Conservation (phyloP, 2,113 vertebrate species). For the Eolophus roseicapilla region DNA sequence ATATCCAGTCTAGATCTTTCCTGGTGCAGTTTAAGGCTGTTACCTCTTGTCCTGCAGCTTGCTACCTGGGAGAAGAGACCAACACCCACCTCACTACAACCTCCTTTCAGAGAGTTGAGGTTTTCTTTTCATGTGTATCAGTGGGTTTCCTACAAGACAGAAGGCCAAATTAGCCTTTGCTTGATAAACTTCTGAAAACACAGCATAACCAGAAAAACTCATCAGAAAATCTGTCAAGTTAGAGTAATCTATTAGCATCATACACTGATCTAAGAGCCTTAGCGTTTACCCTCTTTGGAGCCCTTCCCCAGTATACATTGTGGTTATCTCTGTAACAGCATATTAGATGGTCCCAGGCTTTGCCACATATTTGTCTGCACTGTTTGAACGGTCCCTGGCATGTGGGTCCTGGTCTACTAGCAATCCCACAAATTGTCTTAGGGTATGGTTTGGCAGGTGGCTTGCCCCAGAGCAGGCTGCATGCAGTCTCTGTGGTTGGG, state of each 20-base stretch:
- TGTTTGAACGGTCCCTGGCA: neutral
- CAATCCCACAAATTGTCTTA: neutral
- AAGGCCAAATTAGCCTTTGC: neutral
- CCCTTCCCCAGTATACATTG: neutral
- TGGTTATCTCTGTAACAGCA: neutral
- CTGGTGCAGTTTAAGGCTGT: no score
- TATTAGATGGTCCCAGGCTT: neutral
- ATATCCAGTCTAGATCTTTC: neutral
- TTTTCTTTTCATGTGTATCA: rapidly evolving
- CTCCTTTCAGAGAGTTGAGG: neutral
- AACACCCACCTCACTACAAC: no score
- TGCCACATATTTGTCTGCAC: neutral
- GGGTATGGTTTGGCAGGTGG: neutral
- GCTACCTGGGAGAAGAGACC: neutral
- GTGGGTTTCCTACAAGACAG: neutral
- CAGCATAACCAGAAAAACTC: neutral
- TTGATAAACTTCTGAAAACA: neutral
- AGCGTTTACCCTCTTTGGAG: neutral
- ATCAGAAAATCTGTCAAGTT: neutral
- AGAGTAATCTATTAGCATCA: neutral
- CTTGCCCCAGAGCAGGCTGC: neutral
- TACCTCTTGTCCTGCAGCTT: neutral
- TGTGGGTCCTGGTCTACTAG: rapidly evolving
- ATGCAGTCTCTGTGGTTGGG: neutral
- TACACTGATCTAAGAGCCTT: neutral